Base-by-base conservation (phyloP, 2,113 vertebrate species). In the Crotalus horridus region DNA sequence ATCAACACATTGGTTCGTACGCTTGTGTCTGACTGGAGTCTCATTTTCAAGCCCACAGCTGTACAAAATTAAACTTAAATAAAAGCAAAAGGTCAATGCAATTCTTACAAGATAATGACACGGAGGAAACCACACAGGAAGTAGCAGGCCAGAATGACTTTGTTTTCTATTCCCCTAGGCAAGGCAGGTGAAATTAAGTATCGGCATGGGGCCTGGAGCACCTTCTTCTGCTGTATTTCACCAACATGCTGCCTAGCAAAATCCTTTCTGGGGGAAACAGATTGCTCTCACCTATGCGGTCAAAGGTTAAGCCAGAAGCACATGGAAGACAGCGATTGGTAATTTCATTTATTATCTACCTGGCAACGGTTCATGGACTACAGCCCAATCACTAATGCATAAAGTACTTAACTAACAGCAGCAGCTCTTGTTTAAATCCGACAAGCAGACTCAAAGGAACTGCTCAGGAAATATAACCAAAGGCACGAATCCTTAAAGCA, bases 41-140 rank as follows among this genome's bases (percentile, higher is more conserved):
- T 85, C 39, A 93, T 95, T 90, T 95, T 91, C 87, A 51, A 93
- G n/a, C 90, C 20, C 94, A 93, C 90, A 48, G 93, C 21, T 21
- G 59, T 17, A 10, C 91, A 89, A 95, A 95, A 95, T 86, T 86
- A 94, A 96, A 94, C 74, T 94, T 33, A 94, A 91, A n/a, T 4
- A 64, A 93, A 96, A 92, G 0, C 29, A 94, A 94, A 94, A 0
- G 17, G 91, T 92, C 92, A 58, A 92, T 94, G 85, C 89, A 91
- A 94, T 88, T 94, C 91, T 91, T 48, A 74, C 93, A 94, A 92
- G 0, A 87, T 55, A 95, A 58, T 88, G 54, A 92, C 93, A 93
- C 88, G 59, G 7, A 3, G 93, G 90, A 95, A 95, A 4, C 81
- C 4, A 55, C 89, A 29, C 92, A 94, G 51, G 11, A 24, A 39